Evolutionary conservation across 2,113 vertebrate genomes (phyloP).

Genomic region (Madoqua kirkii): DNA sequence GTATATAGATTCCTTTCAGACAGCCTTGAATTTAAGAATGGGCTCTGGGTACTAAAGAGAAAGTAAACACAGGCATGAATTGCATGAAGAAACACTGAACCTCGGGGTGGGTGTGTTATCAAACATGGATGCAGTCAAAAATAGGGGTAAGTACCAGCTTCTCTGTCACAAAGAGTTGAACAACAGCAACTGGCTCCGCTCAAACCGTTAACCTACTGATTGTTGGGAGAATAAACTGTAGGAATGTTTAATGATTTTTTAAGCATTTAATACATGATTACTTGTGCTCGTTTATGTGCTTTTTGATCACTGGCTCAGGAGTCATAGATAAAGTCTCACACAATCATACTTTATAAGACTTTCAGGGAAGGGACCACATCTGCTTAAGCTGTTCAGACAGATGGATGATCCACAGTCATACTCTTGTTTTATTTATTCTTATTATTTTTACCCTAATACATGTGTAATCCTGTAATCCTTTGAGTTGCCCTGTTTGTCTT

Average conservation of each 20-base stretch:
- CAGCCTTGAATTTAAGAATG: background rate
- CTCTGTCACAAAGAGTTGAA: background rate
- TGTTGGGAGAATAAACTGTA: background rate
- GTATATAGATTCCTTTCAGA: background rate
- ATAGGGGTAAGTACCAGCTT: rapidly evolving
- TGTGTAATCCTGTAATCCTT: background rate
- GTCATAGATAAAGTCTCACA: background rate
- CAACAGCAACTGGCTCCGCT: background rate
- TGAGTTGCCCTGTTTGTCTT: background rate
- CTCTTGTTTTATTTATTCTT: background rate
- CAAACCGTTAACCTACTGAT: background rate
- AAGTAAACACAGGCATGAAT: too few relatives aligned
- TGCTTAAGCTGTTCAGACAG: background rate
- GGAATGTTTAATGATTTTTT: background rate
- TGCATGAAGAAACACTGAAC: background rate
- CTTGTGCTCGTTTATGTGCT: background rate
- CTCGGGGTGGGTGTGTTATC: too few relatives aligned
- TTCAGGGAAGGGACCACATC: background rate
- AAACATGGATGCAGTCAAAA: background rate
- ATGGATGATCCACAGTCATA: background rate
- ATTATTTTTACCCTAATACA: background rate
- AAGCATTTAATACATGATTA: background rate
- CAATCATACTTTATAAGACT: background rate
- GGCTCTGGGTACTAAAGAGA: background rate
- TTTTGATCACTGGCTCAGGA: background rate